phyloP scores from a whole-genome alignment of 2,888 invertebrate species.

The Acronicta aceris region DNA sequence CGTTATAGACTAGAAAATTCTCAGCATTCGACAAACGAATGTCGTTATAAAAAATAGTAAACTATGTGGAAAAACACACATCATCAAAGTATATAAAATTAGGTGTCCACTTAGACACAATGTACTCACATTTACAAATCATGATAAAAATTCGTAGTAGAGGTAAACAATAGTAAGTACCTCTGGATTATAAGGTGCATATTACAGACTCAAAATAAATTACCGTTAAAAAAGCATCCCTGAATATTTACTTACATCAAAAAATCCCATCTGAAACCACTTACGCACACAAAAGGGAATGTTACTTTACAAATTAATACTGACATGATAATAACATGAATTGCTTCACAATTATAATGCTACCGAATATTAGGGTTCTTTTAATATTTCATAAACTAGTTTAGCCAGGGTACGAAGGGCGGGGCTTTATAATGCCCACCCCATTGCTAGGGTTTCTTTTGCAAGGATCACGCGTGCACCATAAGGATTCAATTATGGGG shows the following conservation, averaged over 20 bases:
- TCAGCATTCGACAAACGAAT: too few species aligned
- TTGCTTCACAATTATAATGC: conserved; percentile 82
- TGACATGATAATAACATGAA: conserved; percentile 86
- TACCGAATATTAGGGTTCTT: conserved; percentile 75
- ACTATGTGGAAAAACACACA: too few species aligned
- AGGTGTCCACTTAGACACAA: too few species aligned
- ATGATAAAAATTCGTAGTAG: too few species aligned
- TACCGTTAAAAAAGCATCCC: conserved; percentile 30
- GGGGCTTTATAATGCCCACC: conserved; percentile 75
- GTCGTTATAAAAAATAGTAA: too few species aligned
- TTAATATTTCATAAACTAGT: conserved; percentile 84
- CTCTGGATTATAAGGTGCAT: background rate
- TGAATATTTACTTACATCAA: conserved; percentile 56
- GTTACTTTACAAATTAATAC: conserved; percentile 78
- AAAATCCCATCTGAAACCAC: conserved; percentile 72
- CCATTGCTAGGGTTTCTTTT: conserved; percentile 65
- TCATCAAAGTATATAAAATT: too few species aligned
- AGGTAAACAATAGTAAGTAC: too few species aligned
- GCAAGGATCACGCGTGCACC: conserved; percentile 77
- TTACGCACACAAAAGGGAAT: conserved; percentile 61
- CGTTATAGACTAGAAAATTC: too few species aligned
- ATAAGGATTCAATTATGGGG: conserved; percentile 85
- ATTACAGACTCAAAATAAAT: conserved; percentile 23
- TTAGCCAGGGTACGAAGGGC: conserved; percentile 70
- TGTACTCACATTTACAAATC: too few species aligned